A percentile compares a stretch with the other conserved stretches of the same genome.
phyloP scores from a whole-genome alignment of 1,140 invertebrate species.

The Odontomachus brunneus region DNA sequence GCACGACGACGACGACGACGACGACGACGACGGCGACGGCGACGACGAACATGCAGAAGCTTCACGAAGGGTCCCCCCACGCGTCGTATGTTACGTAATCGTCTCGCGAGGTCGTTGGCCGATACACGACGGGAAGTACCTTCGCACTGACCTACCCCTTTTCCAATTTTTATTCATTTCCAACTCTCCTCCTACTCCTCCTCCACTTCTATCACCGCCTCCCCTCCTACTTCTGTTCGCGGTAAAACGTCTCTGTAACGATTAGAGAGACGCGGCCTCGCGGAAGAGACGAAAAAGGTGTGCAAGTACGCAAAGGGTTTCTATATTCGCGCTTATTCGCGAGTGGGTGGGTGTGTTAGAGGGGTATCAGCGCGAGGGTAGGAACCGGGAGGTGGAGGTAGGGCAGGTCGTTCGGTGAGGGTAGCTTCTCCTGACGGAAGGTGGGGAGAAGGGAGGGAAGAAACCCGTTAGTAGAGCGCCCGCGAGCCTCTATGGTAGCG shows the following conservation, averaged over 20 bases:
- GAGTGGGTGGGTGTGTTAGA: constrained; percentile 21
- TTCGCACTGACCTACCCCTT: constrained; percentile 72
- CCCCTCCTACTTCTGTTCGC: not conserved
- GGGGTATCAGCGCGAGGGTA: constrained; percentile 41
- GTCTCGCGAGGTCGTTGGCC: constrained; percentile 80
- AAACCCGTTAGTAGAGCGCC: constrained; percentile 84
- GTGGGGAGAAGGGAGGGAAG: constrained; percentile 73
- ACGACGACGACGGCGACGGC: constrained; percentile 51
- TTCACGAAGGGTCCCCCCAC: constrained; percentile 64
- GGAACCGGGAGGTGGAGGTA: constrained; percentile 56
- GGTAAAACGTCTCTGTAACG: not conserved
- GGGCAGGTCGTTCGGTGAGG: constrained; percentile 51
- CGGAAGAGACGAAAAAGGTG: not conserved
- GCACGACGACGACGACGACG: constrained; percentile 35
- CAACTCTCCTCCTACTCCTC: constrained; percentile 11
- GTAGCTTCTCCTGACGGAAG: constrained; percentile 60
- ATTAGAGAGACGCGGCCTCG: not conserved
- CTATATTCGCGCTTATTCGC: constrained; percentile 55
- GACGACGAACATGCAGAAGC: constrained; percentile 46
- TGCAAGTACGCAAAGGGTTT: not conserved
- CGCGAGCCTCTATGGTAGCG: constrained; percentile 67
- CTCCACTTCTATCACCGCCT: too few relatives aligned
- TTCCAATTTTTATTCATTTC: constrained; percentile 46
- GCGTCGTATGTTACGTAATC: constrained; percentile 77
- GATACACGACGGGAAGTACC: constrained; percentile 75